Base-by-base conservation (phyloP, 2,888 invertebrate species). In the Yponomeuta malinellus region DNA sequence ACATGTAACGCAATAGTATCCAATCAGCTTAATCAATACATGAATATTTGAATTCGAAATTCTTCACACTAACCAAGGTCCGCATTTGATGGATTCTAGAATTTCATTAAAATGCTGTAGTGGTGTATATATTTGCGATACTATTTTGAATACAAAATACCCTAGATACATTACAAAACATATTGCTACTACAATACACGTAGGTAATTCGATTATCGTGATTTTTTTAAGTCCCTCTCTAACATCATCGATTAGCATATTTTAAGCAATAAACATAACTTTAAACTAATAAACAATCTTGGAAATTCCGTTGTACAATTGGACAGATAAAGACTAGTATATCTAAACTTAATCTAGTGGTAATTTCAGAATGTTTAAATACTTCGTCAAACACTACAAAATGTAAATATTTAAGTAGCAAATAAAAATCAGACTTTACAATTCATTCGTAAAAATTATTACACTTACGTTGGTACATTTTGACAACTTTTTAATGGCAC, bases 381-480 rank as follows among this genome's bases (percentile, higher is more conserved):
- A 67, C 67, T 6, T 67, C 37, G 6, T 37, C 8, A 67, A 10
- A 67, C 37, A 67, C 66, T 43, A 67, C 67, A 67, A 37, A 37
- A 43, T 37, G n/a, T 67, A 43, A 43, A 37, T 67, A 37, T 67
- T 10, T 68, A 70, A 69, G 66, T 48, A 73, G 71, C 66, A 73
- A 73, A 72, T 71, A 71, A 73, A 63, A 73, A 73, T 73, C 73
- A 73, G 73, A 73, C 73, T 73, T 73, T 71, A 71, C 70, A 73
- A 72, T 48, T 31, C 69, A 37, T 69, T 69, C 43, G 15, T 67
- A 43, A 37, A 66, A 67, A 43, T 31, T 59, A 59, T 15, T 43
- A 59, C 12, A 64, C 6, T 12, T 64, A 31, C 29, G 9, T 64
- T 64, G 29, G 64, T 23, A 31, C 64, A 64, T 64, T 64, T 64